phyloP scores from a whole-genome alignment of 2,888 invertebrate genomes.

The Agrenia bidenticulata region DNA sequence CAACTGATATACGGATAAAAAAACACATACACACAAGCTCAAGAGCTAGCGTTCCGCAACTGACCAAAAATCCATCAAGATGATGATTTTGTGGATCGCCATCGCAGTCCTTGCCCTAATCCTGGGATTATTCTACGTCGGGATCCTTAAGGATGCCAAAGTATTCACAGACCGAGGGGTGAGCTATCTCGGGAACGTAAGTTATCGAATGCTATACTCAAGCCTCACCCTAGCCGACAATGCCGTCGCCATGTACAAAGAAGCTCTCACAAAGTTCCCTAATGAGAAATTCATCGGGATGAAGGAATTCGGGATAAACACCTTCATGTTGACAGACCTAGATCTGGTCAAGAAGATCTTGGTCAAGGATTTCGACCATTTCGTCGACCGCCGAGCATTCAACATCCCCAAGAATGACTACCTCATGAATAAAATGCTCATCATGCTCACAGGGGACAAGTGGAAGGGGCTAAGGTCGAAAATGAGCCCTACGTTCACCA shows the following conservation, averaged over 20 bases:
- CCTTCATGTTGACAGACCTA: slow-evolving; percentile 12
- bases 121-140: too few species aligned
- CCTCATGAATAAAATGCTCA: slow-evolving; percentile 55
- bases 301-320: not conserved
- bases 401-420: not conserved
- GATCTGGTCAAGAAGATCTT: slow-evolving; percentile 28
- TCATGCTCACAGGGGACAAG: slow-evolving; percentile 62
- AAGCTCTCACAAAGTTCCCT: not conserved
- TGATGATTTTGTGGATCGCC: too few species aligned
- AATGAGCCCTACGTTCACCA: slow-evolving; percentile 68
- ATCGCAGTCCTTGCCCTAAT: too few species aligned
- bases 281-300: not conserved
- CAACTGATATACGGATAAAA: too few species aligned
- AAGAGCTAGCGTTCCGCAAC: too few species aligned
- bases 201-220: not conserved
- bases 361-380: slow-evolving; percentile 37
- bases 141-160: not conserved
- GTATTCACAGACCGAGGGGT: not conserved
- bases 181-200: not conserved
- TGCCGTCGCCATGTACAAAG: not conserved
- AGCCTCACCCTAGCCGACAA: not conserved
- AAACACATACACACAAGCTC: too few species aligned
- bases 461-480: slow-evolving; percentile 68
- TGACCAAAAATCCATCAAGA: too few species aligned
- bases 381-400: slow-evolving; percentile 22